Conservation (phyloP, 2,113 vertebrate genomes). For the Sylvietta virens region DNA sequence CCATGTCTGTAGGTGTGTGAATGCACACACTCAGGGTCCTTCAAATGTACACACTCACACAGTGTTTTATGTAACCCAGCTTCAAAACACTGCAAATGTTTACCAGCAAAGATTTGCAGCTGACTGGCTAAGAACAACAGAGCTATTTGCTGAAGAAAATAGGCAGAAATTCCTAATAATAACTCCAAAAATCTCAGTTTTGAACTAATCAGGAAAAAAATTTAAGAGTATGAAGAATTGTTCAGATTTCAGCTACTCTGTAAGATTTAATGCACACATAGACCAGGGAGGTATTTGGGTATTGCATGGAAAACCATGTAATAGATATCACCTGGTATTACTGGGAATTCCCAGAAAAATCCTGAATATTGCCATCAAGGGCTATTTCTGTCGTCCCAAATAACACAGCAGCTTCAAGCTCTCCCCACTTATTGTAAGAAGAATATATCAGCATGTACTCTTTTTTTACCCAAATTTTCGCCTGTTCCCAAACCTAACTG, state of each 20-base stretch:
- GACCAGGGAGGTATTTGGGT: neutral
- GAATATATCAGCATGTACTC: neutral
- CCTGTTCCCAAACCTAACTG: neutral
- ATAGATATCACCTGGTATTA: neutral
- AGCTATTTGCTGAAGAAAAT: neutral
- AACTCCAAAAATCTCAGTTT: neutral
- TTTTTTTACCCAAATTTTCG: neutral
- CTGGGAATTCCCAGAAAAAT: neutral
- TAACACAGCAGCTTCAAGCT: neutral
- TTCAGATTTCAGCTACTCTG: neutral
- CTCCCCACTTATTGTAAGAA: neutral
- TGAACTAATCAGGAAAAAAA: neutral
- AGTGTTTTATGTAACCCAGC: neutral
- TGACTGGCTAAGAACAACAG: neutral
- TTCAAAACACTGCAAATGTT: neutral
- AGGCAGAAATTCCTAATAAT: neutral
- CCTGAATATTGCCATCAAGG: neutral
- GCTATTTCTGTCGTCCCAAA: neutral
- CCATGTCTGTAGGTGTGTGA: neutral
- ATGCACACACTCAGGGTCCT: neutral
- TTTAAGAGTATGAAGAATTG: neutral
- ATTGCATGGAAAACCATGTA: neutral
- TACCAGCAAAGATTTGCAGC: neutral
- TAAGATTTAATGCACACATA: neutral
- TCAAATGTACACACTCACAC: neutral